These are phyloP conservation scores for Steatocranus sp. DNA, from an alignment of 2,797 vertebrate species.

Conservation along the genomic window DNA sequence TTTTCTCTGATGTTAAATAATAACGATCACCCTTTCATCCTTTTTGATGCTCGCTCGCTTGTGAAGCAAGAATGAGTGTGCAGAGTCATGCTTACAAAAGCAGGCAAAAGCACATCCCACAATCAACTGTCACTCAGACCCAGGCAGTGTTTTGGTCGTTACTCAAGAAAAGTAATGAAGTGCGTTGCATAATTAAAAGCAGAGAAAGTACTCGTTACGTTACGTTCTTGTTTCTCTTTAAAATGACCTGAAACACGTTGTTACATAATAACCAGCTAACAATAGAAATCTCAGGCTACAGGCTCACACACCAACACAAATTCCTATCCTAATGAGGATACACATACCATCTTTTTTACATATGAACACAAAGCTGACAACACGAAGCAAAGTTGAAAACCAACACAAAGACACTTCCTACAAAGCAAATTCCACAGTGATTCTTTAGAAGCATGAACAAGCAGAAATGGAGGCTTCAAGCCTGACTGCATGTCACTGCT, in stretches of 20 bases:
- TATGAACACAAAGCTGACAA: background rate
- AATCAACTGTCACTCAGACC: background rate
- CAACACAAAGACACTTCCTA: background rate
- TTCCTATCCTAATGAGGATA: background rate
- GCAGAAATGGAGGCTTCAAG: background rate
- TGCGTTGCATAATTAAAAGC: background rate
- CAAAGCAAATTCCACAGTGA: background rate
- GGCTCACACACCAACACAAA: background rate
- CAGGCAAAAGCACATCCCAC: background rate
- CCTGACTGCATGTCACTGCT: background rate
- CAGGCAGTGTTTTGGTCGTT: background rate
- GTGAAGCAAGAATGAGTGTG: background rate
- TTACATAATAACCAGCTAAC: background rate
- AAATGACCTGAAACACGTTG: background rate
- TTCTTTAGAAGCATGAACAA: background rate
- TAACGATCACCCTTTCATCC: background rate
- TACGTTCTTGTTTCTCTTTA: background rate
- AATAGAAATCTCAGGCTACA: background rate
- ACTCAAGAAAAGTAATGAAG: background rate
- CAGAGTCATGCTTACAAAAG: background rate
- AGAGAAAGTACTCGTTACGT: background rate
- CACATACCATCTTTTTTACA: background rate
- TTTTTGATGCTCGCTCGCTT: background rate
- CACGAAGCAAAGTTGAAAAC: no score
- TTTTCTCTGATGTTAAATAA: background rate